phyloP scores from a whole-genome alignment of 2,113 vertebrate genomes.

The Polypterus bichir region DNA sequence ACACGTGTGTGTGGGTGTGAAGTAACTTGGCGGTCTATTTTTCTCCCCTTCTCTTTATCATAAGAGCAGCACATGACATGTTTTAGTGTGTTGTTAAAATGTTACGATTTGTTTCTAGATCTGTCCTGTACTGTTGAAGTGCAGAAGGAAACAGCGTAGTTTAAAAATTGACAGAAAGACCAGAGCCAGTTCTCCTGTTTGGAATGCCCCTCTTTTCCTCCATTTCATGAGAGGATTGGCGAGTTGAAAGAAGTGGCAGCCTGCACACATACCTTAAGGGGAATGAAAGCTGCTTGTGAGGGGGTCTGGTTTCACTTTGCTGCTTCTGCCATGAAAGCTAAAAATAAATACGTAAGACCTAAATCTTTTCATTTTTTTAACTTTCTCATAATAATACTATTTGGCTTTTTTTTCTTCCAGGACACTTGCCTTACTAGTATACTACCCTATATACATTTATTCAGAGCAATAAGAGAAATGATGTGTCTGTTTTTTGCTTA shows the following conservation, averaged over 20 bases:
- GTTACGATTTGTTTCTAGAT: too few relatives aligned
- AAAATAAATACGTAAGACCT: slow-evolving; percentile 45
- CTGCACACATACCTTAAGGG: slow-evolving; percentile 28
- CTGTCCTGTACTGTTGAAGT: too few relatives aligned
- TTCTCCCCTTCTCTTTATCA: too few relatives aligned
- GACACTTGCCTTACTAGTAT: too few relatives aligned
- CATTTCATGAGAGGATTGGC: slow-evolving; percentile 45
- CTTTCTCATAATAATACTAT: slow-evolving; percentile 11
- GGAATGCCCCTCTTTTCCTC: slow-evolving; percentile 40
- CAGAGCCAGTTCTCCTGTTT: slow-evolving; percentile 37
- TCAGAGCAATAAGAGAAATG: too few relatives aligned
- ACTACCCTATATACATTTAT: too few relatives aligned
- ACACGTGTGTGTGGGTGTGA: background rate
- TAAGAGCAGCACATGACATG: too few relatives aligned
- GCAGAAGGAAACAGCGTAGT: slow-evolving; percentile 24
- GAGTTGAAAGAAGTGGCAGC: slow-evolving; percentile 38
- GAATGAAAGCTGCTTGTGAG: slow-evolving; percentile 30
- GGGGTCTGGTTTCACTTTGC: slow-evolving; percentile 34
- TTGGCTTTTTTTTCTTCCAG: too few relatives aligned
- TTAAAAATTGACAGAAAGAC: slow-evolving; percentile 34
- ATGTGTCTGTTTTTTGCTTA: too few relatives aligned
- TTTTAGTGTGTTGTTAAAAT: too few relatives aligned
- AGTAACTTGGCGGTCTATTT: background rate
- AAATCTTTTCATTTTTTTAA: slow-evolving; percentile 25
- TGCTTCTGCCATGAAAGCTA: slow-evolving; percentile 32